Conservation (phyloP, 2,888 invertebrate genomes). For the Nomada hirtipes region DNA sequence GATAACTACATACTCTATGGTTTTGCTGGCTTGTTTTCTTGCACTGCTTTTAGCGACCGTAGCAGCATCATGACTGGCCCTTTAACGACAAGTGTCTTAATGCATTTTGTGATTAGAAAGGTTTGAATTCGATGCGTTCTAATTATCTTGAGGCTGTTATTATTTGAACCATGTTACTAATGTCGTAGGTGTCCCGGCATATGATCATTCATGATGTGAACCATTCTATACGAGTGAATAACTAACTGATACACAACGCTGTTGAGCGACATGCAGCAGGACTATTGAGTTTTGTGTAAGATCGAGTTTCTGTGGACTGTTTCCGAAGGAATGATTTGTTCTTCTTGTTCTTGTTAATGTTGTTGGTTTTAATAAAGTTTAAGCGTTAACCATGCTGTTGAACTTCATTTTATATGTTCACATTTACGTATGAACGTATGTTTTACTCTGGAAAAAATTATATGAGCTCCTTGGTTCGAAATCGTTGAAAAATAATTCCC, state of each 20-base stretch:
- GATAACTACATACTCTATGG: conserved; percentile 76
- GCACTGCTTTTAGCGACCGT: conserved; percentile 80
- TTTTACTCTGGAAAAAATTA: neutral
- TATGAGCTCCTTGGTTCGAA: neutral
- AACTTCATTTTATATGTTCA: conserved; percentile 2
- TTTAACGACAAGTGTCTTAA: conserved; percentile 55
- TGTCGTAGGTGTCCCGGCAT: conserved; percentile 78
- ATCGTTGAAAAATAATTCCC: no score
- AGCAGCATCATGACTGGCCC: conserved; percentile 75
- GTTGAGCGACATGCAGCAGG: conserved; percentile 62
- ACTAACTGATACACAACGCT: conserved; percentile 60
- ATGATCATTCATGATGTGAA: conserved; percentile 74
- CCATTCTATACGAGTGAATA: conserved; percentile 70
- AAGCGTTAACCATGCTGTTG: conserved; percentile 59
- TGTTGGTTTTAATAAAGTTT: conserved; percentile 79
- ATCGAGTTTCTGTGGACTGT: conserved; percentile 60
- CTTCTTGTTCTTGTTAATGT: conserved; percentile 72
- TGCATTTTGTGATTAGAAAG: conserved; percentile 59
- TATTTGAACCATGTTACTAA: conserved; percentile 78
- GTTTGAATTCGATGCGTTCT: conserved; percentile 54
- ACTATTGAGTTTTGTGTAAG: conserved; percentile 62
- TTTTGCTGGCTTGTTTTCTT: conserved; percentile 79
- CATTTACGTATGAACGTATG: neutral
- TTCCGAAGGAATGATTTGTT: conserved; percentile 63
- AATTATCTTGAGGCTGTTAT: conserved; percentile 52